A percentile compares a stretch with the other conserved stretches of the same genome.
Conservation (phyloP, 2,888 invertebrate genomes). For the Drosophila emarginata region DNA sequence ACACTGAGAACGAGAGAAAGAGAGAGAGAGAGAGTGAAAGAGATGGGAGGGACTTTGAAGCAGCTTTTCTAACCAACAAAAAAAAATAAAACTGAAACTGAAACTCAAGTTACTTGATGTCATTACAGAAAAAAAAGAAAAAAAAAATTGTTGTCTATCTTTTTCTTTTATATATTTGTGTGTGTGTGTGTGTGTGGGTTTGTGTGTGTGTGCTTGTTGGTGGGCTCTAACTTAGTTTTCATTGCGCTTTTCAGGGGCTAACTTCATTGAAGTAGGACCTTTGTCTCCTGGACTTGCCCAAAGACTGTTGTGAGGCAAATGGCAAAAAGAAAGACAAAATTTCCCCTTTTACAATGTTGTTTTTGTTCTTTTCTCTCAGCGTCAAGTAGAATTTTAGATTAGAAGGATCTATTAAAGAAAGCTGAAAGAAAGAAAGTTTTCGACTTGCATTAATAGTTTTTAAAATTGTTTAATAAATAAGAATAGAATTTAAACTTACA, state of each 20-base stretch:
- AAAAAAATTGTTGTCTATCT: conserved; percentile 26
- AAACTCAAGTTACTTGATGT: conserved; percentile 35
- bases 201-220: conserved; percentile 10
- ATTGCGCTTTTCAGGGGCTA: conserved; percentile 36
- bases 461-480: not conserved
- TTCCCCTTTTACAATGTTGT: not conserved
- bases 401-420: not conserved
- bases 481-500: too few relatives aligned
- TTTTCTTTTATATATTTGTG: not conserved
- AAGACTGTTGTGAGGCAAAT: too few relatives aligned
- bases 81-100: conserved; percentile 13
- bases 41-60: conserved; percentile 34
- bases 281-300: not conserved
- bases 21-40: not conserved
- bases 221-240: conserved; percentile 23
- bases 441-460: not conserved
- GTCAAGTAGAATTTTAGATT: not conserved
- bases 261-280: conserved; percentile 15
- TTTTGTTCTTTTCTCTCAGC: not conserved
- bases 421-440: not conserved
- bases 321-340: not conserved
- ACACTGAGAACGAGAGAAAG: not conserved
- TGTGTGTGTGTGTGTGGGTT: not conserved
- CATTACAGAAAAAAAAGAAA: conserved; percentile 26
- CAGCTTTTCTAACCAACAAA: conserved; percentile 62